Percentiles rank a stretch among this genome's conserved stretches.
These are phyloP conservation scores for Gadus chalcogrammus DNA, from an alignment of 2,113 vertebrate species.

Conservation along the genomic window DNA sequence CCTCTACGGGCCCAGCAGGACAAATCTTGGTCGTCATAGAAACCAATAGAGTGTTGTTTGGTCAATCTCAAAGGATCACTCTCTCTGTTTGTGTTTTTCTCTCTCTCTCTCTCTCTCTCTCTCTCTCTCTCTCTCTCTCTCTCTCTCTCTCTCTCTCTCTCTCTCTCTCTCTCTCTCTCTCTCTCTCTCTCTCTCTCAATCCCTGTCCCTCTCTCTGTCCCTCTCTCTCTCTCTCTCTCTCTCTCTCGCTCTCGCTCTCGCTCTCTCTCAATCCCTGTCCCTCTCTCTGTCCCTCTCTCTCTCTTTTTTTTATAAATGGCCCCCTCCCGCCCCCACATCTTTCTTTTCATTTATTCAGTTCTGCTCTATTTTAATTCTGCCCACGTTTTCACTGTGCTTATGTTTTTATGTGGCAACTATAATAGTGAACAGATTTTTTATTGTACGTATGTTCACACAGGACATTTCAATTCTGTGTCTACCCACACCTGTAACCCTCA, in stretches of 20 bases:
- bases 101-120: slow-evolving; percentile 1
- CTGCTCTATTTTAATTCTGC: slow-evolving; percentile 23
- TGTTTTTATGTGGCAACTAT: too few species aligned
- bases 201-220: slow-evolving; percentile 21
- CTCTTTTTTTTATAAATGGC: neutral
- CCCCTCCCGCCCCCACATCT: neutral
- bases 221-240: slow-evolving; percentile 1
- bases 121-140: slow-evolving; percentile 36
- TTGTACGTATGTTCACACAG: too few species aligned
- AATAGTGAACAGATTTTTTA: too few species aligned
- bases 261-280: too few species aligned
- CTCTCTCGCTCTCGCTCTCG: slow-evolving; percentile 35
- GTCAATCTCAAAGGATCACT: slow-evolving; percentile 54
- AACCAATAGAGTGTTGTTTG: slow-evolving; percentile 57
- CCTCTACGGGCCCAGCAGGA: slow-evolving; percentile 62
- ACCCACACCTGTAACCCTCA: too few species aligned
- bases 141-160: slow-evolving; percentile 33
- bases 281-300: slow-evolving; percentile 31
- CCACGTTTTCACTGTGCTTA: too few species aligned
- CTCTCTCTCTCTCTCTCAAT: slow-evolving; percentile 31
- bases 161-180: slow-evolving; percentile 42
- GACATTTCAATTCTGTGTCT: too few species aligned
- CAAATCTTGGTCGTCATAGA: slow-evolving; percentile 60
- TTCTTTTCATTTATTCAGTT: neutral
- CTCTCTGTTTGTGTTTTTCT: slow-evolving; percentile 4